These are phyloP conservation scores for Suncus etruscus DNA, from an alignment of 2,113 vertebrate genomes.

Conservation along the genomic window DNA sequence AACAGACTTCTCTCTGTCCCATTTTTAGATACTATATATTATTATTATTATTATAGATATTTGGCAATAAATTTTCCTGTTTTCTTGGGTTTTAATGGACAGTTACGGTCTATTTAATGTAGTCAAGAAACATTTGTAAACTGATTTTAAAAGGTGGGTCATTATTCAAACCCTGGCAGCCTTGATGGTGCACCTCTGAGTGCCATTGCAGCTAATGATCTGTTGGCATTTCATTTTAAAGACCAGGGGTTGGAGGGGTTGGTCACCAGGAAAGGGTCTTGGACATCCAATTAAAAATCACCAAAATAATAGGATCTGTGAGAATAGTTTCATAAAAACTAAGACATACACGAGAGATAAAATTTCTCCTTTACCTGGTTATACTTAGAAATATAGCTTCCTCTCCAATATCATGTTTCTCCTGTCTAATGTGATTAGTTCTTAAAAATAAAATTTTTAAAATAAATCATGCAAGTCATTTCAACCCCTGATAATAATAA, in stretches of 20 bases:
- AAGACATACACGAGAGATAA: slow-evolving; percentile 45
- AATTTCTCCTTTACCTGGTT: slow-evolving; percentile 49
- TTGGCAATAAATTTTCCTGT: slow-evolving; percentile 33
- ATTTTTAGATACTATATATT: slow-evolving; percentile 56
- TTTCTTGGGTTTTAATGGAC: slow-evolving; percentile 68
- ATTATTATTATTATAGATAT: not conserved
- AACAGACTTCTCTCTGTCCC: slow-evolving; percentile 14
- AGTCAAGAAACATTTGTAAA: slow-evolving; percentile 69
- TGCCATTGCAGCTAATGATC: slow-evolving; percentile 74
- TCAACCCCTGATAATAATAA: slow-evolving; percentile 27
- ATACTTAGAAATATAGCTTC: not conserved
- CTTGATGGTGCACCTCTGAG: slow-evolving; percentile 68
- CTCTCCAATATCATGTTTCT: not conserved
- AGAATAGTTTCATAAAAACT: slow-evolving; percentile 55
- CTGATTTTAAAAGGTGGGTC: slow-evolving; percentile 74
- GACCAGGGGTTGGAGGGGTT: slow-evolving; percentile 72
- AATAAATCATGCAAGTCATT: slow-evolving; percentile 11
- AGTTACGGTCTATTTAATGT: slow-evolving; percentile 60
- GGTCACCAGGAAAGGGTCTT: slow-evolving; percentile 62
- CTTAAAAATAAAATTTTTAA: slow-evolving; percentile 52
- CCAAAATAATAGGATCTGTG: slow-evolving; percentile 67
- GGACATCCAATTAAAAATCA: slow-evolving; percentile 76
- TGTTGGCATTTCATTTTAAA: slow-evolving; percentile 81
- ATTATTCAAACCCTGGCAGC: slow-evolving; percentile 59
- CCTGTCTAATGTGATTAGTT: not conserved